Conservation (phyloP, 2,888 invertebrate genomes). For the Tenthredo scrophulariae region DNA sequence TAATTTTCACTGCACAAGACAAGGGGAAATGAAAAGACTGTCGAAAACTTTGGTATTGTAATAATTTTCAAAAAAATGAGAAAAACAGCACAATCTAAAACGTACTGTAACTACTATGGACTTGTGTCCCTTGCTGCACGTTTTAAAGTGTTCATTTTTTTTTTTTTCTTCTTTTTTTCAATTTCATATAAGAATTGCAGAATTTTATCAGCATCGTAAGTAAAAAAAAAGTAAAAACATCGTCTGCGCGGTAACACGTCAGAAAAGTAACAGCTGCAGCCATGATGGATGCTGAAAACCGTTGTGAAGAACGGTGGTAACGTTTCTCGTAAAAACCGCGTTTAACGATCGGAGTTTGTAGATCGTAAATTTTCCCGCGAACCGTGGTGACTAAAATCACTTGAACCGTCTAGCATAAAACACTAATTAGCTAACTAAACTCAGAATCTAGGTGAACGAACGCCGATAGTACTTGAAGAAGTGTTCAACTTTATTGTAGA, state of each 20-base stretch:
- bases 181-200: neutral
- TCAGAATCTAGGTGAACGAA: neutral
- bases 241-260: conserved; percentile 4
- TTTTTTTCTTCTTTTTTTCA: neutral
- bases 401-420: conserved; percentile 3
- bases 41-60: neutral
- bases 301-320: conserved; percentile 1
- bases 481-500: neutral
- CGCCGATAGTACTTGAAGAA: neutral
- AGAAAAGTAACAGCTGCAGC: conserved; percentile 33
- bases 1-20: neutral
- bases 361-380: conserved; percentile 33
- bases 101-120: neutral
- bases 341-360: conserved; percentile 31
- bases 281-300: conserved; percentile 31
- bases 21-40: neutral
- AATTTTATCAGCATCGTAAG: conserved; percentile 2
- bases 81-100: neutral
- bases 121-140: neutral
- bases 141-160: neutral
- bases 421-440: neutral
- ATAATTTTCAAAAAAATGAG: neutral
- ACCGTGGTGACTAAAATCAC: conserved; percentile 13
- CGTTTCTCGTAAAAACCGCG: conserved; percentile 33
- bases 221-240: neutral